These are phyloP conservation scores for Poecilobothrus nobilitatus DNA, from an alignment of 2,888 invertebrate species.

Conservation along the genomic window DNA sequence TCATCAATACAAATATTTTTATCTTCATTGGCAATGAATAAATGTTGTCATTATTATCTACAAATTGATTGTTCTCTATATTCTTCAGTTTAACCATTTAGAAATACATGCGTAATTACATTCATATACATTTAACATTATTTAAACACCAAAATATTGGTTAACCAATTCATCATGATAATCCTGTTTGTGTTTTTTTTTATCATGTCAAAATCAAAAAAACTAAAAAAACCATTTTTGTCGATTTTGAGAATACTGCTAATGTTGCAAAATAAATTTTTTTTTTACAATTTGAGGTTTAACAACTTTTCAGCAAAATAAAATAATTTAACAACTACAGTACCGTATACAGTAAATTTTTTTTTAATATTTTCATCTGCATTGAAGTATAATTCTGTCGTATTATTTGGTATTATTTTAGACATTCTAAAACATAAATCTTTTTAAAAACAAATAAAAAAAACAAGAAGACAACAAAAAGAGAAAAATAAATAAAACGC, in stretches of 20 bases:
- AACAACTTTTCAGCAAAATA: not conserved
- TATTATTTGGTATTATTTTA: too few relatives aligned
- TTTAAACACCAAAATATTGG: not conserved
- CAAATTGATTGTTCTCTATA: not conserved
- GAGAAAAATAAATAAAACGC: not conserved
- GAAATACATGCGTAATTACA: not conserved
- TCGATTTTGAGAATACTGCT: not conserved
- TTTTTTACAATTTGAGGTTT: not conserved
- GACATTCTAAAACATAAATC: not conserved
- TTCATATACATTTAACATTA: not conserved
- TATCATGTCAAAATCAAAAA: not conserved
- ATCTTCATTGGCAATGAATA: too few relatives aligned
- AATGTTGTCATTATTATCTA: too few relatives aligned
- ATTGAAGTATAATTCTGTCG: not conserved
- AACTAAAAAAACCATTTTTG: not conserved
- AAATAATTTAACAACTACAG: not conserved
- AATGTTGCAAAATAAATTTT: not conserved
- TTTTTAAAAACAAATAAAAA: not conserved
- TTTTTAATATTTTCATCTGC: not conserved
- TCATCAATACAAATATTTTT: too few relatives aligned
- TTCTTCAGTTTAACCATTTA: not conserved
- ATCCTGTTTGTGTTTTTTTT: not conserved
- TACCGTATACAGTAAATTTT: too few relatives aligned
- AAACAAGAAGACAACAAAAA: too few relatives aligned
- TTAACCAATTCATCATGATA: constrained; percentile 1